Percentiles rank a stretch among this genome's conserved stretches.
These are phyloP conservation scores for Oreotrochilus melanogaster DNA, from an alignment of 2,113 vertebrate species.

Conservation along the genomic window DNA sequence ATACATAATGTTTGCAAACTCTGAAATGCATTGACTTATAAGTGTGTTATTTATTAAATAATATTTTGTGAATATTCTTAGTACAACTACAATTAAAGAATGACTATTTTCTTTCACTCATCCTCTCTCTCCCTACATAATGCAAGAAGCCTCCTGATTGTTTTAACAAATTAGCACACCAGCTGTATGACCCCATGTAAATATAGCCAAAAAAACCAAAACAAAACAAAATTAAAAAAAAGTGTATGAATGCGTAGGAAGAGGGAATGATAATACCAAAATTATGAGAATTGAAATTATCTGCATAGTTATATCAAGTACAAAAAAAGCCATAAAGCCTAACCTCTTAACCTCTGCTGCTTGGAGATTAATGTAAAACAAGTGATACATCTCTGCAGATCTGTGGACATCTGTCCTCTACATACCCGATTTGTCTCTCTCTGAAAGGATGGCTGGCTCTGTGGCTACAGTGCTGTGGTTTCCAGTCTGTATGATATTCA, in stretches of 20 bases:
- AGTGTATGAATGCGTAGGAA: background rate
- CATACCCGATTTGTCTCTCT: background rate
- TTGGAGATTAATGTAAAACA: conserved; percentile 46
- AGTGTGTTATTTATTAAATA: background rate
- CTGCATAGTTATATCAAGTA: background rate
- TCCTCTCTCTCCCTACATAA: background rate
- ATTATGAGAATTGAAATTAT: background rate
- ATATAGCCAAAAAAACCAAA: background rate
- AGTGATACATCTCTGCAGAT: background rate
- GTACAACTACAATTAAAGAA: background rate
- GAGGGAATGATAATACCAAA: background rate
- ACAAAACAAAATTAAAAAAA: background rate
- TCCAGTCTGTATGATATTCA: background rate
- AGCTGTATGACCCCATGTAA: background rate
- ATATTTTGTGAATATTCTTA: background rate
- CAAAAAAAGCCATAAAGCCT: background rate
- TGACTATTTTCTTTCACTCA: background rate
- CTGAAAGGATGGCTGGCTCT: background rate
- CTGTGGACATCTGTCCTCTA: background rate
- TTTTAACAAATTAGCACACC: background rate
- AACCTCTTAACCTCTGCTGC: conserved; percentile 28
- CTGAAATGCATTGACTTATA: background rate
- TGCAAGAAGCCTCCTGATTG: background rate
- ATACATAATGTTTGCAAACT: background rate
- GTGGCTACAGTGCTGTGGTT: background rate